These are phyloP conservation scores for Rhynchomys soricoides DNA, from an alignment of 2,113 vertebrate species.

Conservation along the genomic window DNA sequence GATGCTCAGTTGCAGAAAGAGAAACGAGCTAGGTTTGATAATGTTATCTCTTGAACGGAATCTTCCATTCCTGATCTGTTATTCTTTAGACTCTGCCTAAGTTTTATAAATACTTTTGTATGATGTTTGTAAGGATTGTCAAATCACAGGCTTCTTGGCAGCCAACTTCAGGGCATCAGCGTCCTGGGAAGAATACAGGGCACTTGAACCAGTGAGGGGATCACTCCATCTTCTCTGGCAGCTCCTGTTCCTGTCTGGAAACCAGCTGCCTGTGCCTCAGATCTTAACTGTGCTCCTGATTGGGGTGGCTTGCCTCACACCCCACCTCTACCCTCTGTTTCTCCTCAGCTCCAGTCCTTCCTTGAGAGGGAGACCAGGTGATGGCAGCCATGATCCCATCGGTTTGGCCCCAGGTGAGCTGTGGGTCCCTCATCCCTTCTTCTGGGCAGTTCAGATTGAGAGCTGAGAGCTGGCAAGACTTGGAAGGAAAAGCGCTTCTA, in stretches of 20 bases:
- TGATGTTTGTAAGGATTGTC: neutral
- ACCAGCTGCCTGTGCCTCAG: neutral
- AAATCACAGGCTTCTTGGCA: neutral
- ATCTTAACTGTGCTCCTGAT: neutral
- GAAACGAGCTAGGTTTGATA: neutral
- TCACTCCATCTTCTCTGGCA: neutral
- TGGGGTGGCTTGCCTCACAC: neutral
- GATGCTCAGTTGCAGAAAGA: neutral
- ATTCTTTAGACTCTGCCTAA: neutral
- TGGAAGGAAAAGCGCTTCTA: neutral
- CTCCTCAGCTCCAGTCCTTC: constrained; percentile 57
- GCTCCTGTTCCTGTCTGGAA: neutral
- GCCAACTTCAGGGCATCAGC: neutral
- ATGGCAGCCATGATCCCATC: constrained; percentile 59
- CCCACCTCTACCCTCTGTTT: neutral
- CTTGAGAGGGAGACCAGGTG: constrained; percentile 24
- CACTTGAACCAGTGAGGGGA: neutral
- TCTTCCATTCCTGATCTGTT: constrained; percentile 1
- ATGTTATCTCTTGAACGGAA: neutral
- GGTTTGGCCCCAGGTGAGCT: constrained; percentile 76
- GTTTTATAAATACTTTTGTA: neutral
- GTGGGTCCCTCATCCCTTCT: constrained; percentile 23
- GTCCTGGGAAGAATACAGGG: neutral
- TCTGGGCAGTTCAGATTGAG: constrained; percentile 19
- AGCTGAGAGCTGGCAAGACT: constrained; percentile 7